A percentile compares a stretch with the other conserved stretches of the same genome.
Evolutionary conservation across 1,140 invertebrate species (phyloP).

Genomic region (Galendromus occidentalis): DNA sequence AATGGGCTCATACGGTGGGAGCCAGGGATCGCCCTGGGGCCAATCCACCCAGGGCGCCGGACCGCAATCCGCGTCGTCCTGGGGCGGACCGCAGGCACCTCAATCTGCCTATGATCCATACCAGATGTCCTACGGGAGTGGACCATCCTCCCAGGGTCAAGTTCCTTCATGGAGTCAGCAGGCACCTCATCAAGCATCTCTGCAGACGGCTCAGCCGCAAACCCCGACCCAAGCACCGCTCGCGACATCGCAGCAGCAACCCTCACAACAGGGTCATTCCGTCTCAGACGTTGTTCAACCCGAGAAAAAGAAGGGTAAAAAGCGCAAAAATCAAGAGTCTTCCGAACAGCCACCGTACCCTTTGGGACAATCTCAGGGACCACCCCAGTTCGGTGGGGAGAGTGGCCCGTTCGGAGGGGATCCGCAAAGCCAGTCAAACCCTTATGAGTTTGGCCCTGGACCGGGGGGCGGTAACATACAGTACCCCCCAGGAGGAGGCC

Average conservation of each 20-base stretch:
- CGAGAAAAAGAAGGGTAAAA: background rate
- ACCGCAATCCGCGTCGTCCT: background rate
- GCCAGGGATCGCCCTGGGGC: background rate
- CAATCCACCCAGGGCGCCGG: background rate
- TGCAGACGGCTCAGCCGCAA: background rate
- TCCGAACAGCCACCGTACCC: background rate
- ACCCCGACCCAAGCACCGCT: background rate
- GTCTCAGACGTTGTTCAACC: background rate
- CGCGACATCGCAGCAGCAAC: background rate
- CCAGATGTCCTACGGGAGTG: slow-evolving; percentile 7
- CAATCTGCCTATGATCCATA: background rate
- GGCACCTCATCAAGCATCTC: background rate
- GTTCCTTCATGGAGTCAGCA: background rate
- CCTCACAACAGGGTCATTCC: background rate
- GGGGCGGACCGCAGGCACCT: background rate
- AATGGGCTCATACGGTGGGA: background rate
- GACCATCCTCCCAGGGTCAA: background rate
- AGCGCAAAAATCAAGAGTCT: slow-evolving; percentile 8
- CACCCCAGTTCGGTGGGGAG: background rate
- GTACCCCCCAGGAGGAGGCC: background rate
- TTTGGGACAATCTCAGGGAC: background rate
- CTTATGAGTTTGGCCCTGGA: slow-evolving; percentile 7
- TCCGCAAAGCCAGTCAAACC: slow-evolving; percentile 4
- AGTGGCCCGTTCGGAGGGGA: background rate
- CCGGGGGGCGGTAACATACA: background rate